Base-by-base conservation (phyloP, 2,797 vertebrate species). In the Gymnothorax javanicus region DNA sequence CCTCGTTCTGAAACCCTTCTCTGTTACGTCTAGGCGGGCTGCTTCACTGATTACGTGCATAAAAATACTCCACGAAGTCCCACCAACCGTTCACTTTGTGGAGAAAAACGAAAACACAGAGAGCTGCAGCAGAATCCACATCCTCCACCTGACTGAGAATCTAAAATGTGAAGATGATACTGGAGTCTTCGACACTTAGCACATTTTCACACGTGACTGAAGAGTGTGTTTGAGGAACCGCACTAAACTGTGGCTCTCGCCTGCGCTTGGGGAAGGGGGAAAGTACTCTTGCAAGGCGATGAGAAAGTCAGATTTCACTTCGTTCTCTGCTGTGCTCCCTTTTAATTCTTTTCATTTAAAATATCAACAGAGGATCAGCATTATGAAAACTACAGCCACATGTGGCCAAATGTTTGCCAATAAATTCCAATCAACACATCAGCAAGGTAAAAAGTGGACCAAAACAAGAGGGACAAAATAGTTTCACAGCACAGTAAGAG, bases 11-110 rank as follows among this genome's bases (percentile, higher is more conserved):
- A 91, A 92, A 88, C 89, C 59, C 73, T 52, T 85, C 84, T 88
- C 91, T 90, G 86, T 89, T 89, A 85, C 85, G 13, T 84, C 77
- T 86, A 15, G 73, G 89, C 87, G 81, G 84, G 87, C 82, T 89
- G 86, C 60, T 86, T 86, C 67, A 87, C 87, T 8, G 87, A 91
- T 90, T 90, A 88, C 87, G 86, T 91, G 89, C 87, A 82, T 84
- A 58, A 71, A 58, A 88, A 90, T 87, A 89, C 89, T 89, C 87
- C 87, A 90, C 82, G 87, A 83, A 83, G 85, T 85, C 50, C 60
- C 83, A 64, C 82, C 84, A 91, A 86, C 90, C 89, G 86, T 85
- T 86, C 87, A 89, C 86, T 91, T 91, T 91, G 88, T 88, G 87
- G 56, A 17, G 56, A n/a, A 9, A 58, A 86, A 90, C 87, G 91